These are phyloP conservation scores for Schizopygopsis malacanthus DNA, from an alignment of 2,797 vertebrate genomes.

Conservation along the genomic window DNA sequence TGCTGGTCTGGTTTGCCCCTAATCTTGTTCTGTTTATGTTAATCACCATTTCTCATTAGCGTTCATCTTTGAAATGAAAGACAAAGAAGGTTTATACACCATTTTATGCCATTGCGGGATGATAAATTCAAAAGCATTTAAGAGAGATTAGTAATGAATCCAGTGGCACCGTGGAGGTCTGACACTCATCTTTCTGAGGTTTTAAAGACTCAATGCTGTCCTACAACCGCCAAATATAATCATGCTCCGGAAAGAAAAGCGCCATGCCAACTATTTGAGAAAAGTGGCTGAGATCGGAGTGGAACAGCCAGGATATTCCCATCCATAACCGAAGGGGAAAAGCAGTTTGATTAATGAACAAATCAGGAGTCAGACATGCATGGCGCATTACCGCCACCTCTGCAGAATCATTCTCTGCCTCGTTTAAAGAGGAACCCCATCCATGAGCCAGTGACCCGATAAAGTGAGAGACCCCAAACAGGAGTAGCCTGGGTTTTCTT, in stretches of 20 bases:
- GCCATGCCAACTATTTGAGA: conserved; percentile 45
- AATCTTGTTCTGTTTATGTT: neutral
- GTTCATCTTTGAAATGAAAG: neutral
- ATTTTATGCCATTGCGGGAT: neutral
- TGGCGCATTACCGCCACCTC: conserved; percentile 33
- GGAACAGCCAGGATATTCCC: conserved; percentile 46
- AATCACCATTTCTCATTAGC: neutral
- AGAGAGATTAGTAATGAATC: conserved; percentile 6
- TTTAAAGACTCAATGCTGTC: conserved; percentile 11
- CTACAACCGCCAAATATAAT: conserved; percentile 45
- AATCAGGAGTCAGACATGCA: conserved; percentile 34
- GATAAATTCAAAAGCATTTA: neutral
- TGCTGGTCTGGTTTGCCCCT: neutral
- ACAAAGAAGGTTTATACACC: neutral
- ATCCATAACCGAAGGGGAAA: conserved; percentile 28
- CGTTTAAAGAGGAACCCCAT: conserved; percentile 19
- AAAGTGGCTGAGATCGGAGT: conserved; percentile 40
- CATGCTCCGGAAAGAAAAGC: conserved; percentile 38
- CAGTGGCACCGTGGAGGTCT: neutral
- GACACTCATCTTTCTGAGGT: neutral
- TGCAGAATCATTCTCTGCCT: conserved; percentile 35
- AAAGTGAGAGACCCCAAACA: neutral
- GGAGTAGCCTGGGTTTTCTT: neutral
- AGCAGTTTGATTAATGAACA: conserved; percentile 45
- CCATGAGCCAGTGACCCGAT: neutral